A percentile compares a stretch with the other conserved stretches of the same genome.
These are phyloP conservation scores for Dryococelus australis DNA, from an alignment of 2,888 invertebrate species.

Conservation along the genomic window DNA sequence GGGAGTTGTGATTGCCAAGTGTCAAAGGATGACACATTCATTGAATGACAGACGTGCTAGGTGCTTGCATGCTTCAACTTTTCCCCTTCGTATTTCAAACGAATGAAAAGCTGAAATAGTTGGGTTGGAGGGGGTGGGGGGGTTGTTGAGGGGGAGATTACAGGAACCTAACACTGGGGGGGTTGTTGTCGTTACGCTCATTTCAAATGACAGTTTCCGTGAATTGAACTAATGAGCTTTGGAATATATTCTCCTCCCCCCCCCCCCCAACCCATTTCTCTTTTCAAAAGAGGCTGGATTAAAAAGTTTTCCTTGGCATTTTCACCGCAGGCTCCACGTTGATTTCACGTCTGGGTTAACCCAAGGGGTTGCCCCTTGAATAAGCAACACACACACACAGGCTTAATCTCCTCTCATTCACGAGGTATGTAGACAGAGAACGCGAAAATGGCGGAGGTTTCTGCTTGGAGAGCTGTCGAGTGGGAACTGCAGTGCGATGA, in stretches of 20 bases:
- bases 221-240: neutral
- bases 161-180: neutral
- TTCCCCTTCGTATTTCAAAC: neutral
- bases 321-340: neutral
- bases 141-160: neutral
- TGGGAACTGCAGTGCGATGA: too few relatives aligned
- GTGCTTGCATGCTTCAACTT: neutral
- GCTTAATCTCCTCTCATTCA: neutral
- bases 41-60: too few relatives aligned
- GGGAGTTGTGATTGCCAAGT: too few relatives aligned
- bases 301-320: neutral
- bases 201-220: neutral
- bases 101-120: neutral
- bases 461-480: too few relatives aligned
- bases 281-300: neutral
- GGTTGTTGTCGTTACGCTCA: neutral
- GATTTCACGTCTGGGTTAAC: neutral
- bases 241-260: neutral
- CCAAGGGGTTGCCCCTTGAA: neutral
- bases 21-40: too few relatives aligned
- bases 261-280: too few relatives aligned
- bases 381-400: neutral
- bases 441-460: too few relatives aligned
- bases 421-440: neutral
- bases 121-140: too few relatives aligned